Conservation (phyloP, 2,797 vertebrate species). For the Cygnus olor region DNA sequence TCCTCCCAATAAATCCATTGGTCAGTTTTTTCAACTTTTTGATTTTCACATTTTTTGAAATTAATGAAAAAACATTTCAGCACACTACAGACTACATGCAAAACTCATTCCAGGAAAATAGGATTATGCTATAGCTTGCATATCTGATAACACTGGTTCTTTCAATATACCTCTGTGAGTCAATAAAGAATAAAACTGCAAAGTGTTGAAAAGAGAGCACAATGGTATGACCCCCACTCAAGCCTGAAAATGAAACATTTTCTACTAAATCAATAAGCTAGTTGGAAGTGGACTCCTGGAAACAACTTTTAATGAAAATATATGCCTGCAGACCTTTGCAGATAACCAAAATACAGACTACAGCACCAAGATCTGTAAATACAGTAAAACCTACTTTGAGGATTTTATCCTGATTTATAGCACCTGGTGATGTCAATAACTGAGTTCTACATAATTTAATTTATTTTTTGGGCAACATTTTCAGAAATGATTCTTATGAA, state of each 20-base stretch:
- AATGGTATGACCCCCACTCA: neutral
- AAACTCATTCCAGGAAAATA: neutral
- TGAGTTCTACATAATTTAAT: neutral
- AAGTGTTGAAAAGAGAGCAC: neutral
- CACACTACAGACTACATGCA: neutral
- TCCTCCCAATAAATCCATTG: neutral
- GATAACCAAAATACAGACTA: neutral
- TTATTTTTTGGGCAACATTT: neutral
- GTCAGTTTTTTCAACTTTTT: neutral
- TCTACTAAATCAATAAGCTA: neutral
- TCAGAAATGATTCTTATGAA: neutral
- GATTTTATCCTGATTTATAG: neutral
- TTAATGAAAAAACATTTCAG: neutral
- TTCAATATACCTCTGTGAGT: neutral
- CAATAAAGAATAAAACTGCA: neutral
- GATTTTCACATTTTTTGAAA: neutral
- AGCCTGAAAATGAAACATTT: neutral
- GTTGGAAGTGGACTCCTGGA: constrained; percentile 1
- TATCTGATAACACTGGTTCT: neutral
- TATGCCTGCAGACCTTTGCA: neutral
- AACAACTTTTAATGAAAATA: neutral
- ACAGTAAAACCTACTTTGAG: neutral
- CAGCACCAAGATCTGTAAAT: neutral
- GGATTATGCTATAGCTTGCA: neutral
- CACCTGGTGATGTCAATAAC: neutral